Conservation (phyloP, 2,113 vertebrate species). For the Poeciliopsis retropinna region DNA sequence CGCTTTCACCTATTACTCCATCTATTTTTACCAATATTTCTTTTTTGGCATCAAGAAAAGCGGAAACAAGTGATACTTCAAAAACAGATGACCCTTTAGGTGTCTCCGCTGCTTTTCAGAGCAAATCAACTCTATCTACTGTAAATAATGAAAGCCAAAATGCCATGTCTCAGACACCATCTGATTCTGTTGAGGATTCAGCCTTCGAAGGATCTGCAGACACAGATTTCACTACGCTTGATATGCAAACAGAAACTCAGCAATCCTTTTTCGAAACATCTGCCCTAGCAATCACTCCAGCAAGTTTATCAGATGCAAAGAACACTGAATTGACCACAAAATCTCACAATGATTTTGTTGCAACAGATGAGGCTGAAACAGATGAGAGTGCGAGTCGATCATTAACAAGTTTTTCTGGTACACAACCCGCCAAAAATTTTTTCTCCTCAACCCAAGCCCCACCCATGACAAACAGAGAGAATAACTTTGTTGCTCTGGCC, state of each 20-base stretch:
- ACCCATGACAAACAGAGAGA: slow-evolving; percentile 21
- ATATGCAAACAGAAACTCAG: background rate
- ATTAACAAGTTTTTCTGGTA: slow-evolving; percentile 11
- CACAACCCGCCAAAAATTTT: slow-evolving; percentile 1
- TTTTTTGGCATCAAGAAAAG: too few relatives aligned
- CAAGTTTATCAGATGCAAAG: slow-evolving; percentile 43
- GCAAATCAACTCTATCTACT: background rate
- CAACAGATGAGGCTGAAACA: slow-evolving; percentile 69
- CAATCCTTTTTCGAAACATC: slow-evolving; percentile 1
- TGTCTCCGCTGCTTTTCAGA: background rate
- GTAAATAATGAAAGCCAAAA: slow-evolving; percentile 4
- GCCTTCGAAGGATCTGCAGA: slow-evolving; percentile 9
- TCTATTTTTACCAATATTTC: too few relatives aligned
- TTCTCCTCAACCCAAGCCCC: slow-evolving; percentile 43
- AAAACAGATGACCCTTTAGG: background rate
- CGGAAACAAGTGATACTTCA: background rate
- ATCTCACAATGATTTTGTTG: slow-evolving; percentile 22
- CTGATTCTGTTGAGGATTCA: slow-evolving; percentile 6
- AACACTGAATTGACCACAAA: slow-evolving; percentile 30
- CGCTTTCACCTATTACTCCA: too few relatives aligned
- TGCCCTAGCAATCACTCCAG: slow-evolving; percentile 2
- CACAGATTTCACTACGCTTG: slow-evolving; percentile 6
- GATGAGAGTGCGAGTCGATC: slow-evolving; percentile 30
- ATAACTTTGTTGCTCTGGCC: slow-evolving; percentile 18
- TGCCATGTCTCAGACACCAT: slow-evolving; percentile 13